phyloP scores from a whole-genome alignment of 2,797 vertebrate species.

The Syndactyla subalaris region DNA sequence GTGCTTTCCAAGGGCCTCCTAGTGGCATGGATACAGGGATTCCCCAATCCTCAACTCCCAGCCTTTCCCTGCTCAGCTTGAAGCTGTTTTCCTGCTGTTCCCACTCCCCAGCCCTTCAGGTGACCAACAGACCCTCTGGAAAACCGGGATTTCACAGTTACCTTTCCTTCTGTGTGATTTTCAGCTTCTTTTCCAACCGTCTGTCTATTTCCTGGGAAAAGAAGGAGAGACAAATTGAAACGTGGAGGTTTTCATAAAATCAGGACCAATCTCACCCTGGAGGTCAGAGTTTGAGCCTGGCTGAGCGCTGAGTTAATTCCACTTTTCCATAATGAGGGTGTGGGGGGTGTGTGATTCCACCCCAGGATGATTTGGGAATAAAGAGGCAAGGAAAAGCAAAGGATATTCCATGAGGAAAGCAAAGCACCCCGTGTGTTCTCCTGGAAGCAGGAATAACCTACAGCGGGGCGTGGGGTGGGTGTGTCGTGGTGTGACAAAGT shows the following conservation, averaged over 20 bases:
- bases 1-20: not conserved
- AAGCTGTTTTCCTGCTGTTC: not conserved
- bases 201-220: constrained; percentile 93
- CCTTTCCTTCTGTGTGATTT: constrained; percentile 95
- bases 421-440: fast-evolving
- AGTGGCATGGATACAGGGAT: not conserved
- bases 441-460: not conserved
- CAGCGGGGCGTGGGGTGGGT: fast-evolving
- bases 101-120: not conserved
- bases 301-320: fast-evolving
- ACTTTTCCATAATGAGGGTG: not conserved
- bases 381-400: not conserved
- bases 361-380: not conserved
- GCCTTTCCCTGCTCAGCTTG: fast-evolving
- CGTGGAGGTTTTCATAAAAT: not conserved
- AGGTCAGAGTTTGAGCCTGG: fast-evolving
- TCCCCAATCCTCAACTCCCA: not conserved
- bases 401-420: not conserved
- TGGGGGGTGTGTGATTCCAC: fast-evolving
- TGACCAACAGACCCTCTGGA: not conserved
- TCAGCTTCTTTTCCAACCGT: constrained; percentile 93
- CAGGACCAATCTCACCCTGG: fast-evolving
- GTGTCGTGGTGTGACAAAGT: fast-evolving
- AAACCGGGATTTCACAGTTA: constrained; percentile 68
- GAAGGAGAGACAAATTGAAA: not conserved